Percentiles rank a stretch among this genome's conserved stretches.
phyloP scores from a whole-genome alignment of 2,888 invertebrate species.

The Drosophila anceps region DNA sequence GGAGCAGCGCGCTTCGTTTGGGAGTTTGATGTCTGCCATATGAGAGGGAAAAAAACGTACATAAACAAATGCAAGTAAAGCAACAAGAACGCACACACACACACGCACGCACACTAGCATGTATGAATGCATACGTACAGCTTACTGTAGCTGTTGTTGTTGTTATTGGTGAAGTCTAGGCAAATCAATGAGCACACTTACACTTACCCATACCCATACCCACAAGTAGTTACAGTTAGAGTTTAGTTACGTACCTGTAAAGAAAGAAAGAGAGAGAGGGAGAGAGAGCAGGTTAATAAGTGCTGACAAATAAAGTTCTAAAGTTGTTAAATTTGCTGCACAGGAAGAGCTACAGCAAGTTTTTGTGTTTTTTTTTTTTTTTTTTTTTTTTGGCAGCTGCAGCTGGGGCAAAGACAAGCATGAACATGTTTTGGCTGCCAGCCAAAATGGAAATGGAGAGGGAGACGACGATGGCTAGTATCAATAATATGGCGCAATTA shows the following conservation, averaged over 20 bases:
- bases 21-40: constrained; percentile 58
- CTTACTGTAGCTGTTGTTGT: constrained; percentile 29
- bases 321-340: constrained; percentile 52
- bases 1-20: constrained; percentile 44
- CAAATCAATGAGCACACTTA: constrained; percentile 76
- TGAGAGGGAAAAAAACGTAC: constrained; percentile 58
- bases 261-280: constrained; percentile 23
- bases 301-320: constrained; percentile 62
- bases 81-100: constrained; percentile 49
- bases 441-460: constrained; percentile 50
- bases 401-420: constrained; percentile 19
- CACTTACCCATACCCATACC: constrained; percentile 57
- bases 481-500: constrained; percentile 68
- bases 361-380: constrained; percentile 17
- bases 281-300: constrained; percentile 41
- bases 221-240: constrained; percentile 56
- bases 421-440: constrained; percentile 59
- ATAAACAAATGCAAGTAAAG: constrained; percentile 60
- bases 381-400: constrained; percentile 11
- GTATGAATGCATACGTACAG: neutral
- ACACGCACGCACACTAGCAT: constrained; percentile 11
- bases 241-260: constrained; percentile 46
- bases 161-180: constrained; percentile 41
- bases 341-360: constrained; percentile 54
- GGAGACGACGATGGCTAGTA: constrained; percentile 51